A percentile compares a stretch with the other conserved stretches of the same genome.
Conservation (phyloP, 2,113 vertebrate species). For the Sciurus niger region DNA sequence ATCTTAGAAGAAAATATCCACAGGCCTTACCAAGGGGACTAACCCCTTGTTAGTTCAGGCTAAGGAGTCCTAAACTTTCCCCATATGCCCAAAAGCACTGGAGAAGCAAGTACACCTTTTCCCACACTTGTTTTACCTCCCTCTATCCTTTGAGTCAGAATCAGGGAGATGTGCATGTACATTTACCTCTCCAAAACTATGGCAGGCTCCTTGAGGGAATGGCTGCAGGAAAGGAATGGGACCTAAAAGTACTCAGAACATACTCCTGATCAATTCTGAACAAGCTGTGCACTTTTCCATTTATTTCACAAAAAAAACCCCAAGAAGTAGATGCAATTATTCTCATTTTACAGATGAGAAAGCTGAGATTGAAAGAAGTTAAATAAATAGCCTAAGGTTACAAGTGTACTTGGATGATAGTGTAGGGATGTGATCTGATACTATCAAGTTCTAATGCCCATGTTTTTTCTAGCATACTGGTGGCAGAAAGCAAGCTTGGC, state of each 20-base stretch:
- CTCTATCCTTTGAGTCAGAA: background rate
- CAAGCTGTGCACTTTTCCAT: background rate
- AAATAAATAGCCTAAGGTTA: background rate
- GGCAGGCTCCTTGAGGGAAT: background rate
- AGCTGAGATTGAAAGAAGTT: constrained; percentile 10
- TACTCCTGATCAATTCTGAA: background rate
- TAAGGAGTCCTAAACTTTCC: background rate
- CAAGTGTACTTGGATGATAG: background rate
- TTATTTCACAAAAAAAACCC: background rate
- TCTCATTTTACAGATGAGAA: constrained; percentile 37
- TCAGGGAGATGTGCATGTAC: background rate
- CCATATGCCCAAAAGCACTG: background rate
- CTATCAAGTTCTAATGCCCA: background rate
- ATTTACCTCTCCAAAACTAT: background rate
- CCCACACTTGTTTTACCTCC: background rate
- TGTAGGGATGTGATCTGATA: background rate
- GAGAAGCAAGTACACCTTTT: background rate
- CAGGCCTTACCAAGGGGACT: background rate
- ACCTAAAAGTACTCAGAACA: background rate
- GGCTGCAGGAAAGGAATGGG: too few species aligned
- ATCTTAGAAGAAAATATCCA: background rate
- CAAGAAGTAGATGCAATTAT: background rate
- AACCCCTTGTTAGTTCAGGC: background rate
- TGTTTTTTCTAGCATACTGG: background rate
- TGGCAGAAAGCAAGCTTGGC: background rate